Conservation (phyloP, 2,888 invertebrate genomes). For the Cephus pulcher region DNA sequence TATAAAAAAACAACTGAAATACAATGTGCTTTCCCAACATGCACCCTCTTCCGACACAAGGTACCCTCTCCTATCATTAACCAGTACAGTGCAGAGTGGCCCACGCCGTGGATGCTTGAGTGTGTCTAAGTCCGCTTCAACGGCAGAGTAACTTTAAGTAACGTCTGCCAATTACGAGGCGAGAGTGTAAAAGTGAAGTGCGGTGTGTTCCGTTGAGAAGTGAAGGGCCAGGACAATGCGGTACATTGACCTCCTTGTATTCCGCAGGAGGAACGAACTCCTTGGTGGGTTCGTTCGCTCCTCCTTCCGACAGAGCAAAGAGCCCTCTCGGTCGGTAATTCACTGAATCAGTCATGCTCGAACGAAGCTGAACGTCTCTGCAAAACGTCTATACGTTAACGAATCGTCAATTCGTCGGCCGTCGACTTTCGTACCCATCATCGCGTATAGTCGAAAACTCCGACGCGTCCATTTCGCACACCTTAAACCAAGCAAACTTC, state of each 20-base stretch:
- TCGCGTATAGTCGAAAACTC: background rate
- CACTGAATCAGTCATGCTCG: constrained; percentile 5
- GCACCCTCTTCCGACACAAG: background rate
- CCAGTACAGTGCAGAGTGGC: background rate
- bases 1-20: background rate
- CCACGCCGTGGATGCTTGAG: background rate
- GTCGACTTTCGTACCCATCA: background rate
- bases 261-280: constrained; percentile 10
- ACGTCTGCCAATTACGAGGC: constrained; percentile 4
- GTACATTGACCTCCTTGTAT: constrained; percentile 4
- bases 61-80: background rate
- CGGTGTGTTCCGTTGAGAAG: background rate
- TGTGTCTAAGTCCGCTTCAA: background rate
- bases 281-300: background rate
- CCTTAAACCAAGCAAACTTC: background rate
- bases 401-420: background rate
- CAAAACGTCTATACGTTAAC: background rate
- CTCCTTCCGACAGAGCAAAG: background rate
- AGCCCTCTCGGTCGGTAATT: background rate
- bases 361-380: background rate
- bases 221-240: constrained; percentile 13
- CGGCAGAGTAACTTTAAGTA: background rate
- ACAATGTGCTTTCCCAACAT: background rate
- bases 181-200: constrained; percentile 2
- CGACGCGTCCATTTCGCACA: background rate